These are phyloP conservation scores for Stigmatopora argus DNA, from an alignment of 2,113 vertebrate genomes.

Conservation along the genomic window DNA sequence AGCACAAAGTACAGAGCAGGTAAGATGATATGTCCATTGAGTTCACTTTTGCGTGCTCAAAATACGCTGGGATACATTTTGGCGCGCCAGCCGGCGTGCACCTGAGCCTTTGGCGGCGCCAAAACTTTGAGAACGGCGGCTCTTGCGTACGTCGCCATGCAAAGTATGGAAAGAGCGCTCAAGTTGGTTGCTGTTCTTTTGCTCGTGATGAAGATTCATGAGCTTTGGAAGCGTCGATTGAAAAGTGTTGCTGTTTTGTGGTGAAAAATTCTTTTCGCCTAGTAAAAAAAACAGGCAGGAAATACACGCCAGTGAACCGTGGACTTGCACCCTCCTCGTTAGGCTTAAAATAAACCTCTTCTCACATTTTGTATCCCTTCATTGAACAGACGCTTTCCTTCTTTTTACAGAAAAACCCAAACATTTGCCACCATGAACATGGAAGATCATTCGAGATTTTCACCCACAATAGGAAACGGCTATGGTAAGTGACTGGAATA, in stretches of 20 bases:
- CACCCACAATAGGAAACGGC: slow-evolving; percentile 23
- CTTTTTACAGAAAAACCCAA: slow-evolving; percentile 16
- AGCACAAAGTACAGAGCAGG: slow-evolving; percentile 39
- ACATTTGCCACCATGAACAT: slow-evolving; percentile 42
- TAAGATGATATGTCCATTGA: slow-evolving; percentile 19
- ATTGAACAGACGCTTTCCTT: background rate
- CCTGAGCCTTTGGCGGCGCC: slow-evolving; percentile 1
- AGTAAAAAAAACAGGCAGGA: slow-evolving; percentile 47
- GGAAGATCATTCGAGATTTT: slow-evolving; percentile 33
- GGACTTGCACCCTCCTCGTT: slow-evolving; percentile 32
- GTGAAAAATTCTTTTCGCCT: slow-evolving; percentile 23
- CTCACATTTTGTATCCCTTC: slow-evolving; percentile 1
- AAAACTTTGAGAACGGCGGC: too few relatives aligned
- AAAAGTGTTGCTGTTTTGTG: slow-evolving; percentile 11
- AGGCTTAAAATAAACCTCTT: slow-evolving; percentile 18
- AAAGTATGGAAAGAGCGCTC: background rate
- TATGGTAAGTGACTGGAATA: slow-evolving; percentile 50
- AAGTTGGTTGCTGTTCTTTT: too few relatives aligned
- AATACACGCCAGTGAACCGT: slow-evolving; percentile 54
- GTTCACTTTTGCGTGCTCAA: background rate
- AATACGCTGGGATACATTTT: background rate
- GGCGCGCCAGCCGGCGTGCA: background rate
- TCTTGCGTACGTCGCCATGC: background rate
- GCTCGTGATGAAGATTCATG: background rate
- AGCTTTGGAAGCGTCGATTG: background rate